These are phyloP conservation scores for Acrocephalus scirpaceus DNA, from an alignment of 2,797 vertebrate species.

Conservation along the genomic window DNA sequence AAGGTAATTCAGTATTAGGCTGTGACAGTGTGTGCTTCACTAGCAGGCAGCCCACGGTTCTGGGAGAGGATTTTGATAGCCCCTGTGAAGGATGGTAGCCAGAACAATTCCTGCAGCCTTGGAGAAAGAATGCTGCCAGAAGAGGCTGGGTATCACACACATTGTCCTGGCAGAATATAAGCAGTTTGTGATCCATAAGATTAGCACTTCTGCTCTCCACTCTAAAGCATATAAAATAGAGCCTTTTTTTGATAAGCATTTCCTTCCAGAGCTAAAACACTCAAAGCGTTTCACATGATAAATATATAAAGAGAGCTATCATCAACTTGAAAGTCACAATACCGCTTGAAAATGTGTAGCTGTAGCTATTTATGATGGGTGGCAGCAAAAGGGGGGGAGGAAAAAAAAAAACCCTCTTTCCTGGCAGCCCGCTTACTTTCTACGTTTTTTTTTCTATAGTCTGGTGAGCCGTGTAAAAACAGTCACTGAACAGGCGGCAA, in stretches of 20 bases:
- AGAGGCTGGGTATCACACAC: background rate
- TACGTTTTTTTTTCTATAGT: background rate
- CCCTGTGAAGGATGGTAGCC: background rate
- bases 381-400: slow-evolving; percentile 1
- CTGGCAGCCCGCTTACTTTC: slow-evolving; percentile 2
- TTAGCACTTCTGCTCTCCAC: background rate
- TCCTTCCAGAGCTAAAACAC: slow-evolving; percentile 8
- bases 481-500: background rate
- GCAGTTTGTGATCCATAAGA: background rate
- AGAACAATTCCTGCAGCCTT: background rate
- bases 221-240: background rate
- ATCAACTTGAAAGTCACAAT: slow-evolving; percentile 55
- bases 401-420: background rate
- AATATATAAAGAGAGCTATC: slow-evolving; percentile 38
- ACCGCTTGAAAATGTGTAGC: slow-evolving; percentile 12
- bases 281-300: background rate
- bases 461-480: background rate
- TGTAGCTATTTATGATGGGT: slow-evolving; percentile 56
- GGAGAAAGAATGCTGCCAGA: background rate
- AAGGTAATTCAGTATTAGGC: background rate
- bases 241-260: background rate
- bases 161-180: background rate
- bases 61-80: background rate
- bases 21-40: accelerated
- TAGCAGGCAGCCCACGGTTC: background rate